Base-by-base conservation (phyloP, 2,888 invertebrate genomes). In the Acrobasis consociella region DNA sequence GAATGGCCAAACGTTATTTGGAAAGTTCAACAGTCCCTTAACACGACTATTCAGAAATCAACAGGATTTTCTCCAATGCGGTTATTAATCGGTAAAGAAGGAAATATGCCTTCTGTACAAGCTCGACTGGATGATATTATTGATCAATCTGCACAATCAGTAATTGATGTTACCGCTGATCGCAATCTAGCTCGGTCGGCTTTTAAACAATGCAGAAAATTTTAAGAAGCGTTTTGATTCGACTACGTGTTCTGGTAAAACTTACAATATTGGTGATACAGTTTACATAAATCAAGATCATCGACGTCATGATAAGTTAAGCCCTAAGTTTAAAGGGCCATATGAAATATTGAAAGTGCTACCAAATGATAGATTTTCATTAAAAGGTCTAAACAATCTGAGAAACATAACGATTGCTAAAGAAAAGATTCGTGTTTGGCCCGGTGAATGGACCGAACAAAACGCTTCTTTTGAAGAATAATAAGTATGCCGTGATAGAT, bases 11-110 rank as follows among this genome's bases (percentile, higher is more conserved):
- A 50, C 68, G 0, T 31, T 73, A 0, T 69, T 64, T 64, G n/a
- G n/a, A 71, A 70, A 46, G 69, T 70, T 0, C 74, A 75, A 46
- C 69, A 66, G 13, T 70, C 72, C 0, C 38, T 74, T 3, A 76
- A 74, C 15, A 74, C 73, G 0, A 76, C 72, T 0, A 31, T 71
- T 31, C 72, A 72, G 62, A 70, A 74, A 52, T 65, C 67, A 0
- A 74, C 72, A 0, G 72, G 74, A 2, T 73, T 73, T 53, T 59
- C 72, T 0, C 72, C 71, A n/a, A 10, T 70, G 7, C 52, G 65
- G 0, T 61, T 73, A 17, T 15, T 72, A 15, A 65, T 69, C 1
- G 69, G 67, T n/a, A n/a, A n/a, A n/a, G n/a, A n/a, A 15, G 2
- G 49, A 16, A 53, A 69, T n/a, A 68, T 70, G 3, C 70, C 67